Conservation (phyloP, 2,888 invertebrate species). For the Aspidiotus destructor region DNA sequence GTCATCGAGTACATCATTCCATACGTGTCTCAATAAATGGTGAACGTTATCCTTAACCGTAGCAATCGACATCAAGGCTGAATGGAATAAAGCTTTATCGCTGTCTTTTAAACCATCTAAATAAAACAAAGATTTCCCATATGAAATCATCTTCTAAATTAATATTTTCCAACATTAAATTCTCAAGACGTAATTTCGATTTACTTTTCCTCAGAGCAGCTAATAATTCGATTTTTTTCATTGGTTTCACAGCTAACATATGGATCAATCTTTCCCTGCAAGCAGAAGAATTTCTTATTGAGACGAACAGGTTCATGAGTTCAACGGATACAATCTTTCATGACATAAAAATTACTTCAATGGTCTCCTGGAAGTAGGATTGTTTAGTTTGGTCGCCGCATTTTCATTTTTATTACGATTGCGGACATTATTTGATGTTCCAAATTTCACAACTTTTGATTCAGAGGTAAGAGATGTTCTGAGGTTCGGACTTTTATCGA, state of each 20-base stretch:
- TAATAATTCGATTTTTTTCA: constrained; percentile 84
- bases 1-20: constrained; percentile 87
- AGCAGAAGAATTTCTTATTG: background rate
- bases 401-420: too few relatives aligned
- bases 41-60: constrained; percentile 79
- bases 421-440: too few relatives aligned
- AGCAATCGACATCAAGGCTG: constrained; percentile 56
- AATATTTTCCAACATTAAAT: too few relatives aligned
- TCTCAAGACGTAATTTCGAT: background rate
- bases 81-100: constrained; percentile 65
- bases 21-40: constrained; percentile 73
- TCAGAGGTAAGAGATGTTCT: too few relatives aligned
- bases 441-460: too few relatives aligned
- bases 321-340: background rate
- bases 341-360: background rate
- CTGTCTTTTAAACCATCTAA: constrained; percentile 64
- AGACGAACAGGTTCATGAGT: background rate
- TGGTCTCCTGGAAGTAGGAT: background rate
- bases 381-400: background rate
- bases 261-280: constrained; percentile 68
- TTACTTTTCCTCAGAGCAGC: constrained; percentile 66
- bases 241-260: constrained; percentile 81
- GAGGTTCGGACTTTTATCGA: background rate
- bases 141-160: too few relatives aligned
- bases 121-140: constrained; percentile 3